A percentile compares a stretch with the other conserved stretches of the same genome.
These are phyloP conservation scores for Nephotettix cincticeps DNA, from an alignment of 1,140 invertebrate genomes.

Conservation along the genomic window DNA sequence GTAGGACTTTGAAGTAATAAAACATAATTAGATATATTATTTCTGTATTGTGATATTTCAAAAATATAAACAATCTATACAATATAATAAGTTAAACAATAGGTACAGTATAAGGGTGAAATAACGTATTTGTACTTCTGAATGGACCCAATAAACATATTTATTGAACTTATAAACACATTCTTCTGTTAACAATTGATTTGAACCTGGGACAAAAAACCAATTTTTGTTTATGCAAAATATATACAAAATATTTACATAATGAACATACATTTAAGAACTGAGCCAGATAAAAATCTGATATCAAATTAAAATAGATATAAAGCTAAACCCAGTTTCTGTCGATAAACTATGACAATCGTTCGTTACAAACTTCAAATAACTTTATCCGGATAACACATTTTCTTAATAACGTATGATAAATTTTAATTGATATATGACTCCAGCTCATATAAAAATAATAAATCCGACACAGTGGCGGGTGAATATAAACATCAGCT, in stretches of 20 bases:
- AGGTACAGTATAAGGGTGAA: not conserved
- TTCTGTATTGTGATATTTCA: no score
- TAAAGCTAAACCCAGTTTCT: constrained; percentile 12
- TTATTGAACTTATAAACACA: constrained; percentile 23
- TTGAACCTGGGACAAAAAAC: constrained; percentile 2
- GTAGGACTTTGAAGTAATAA: no score
- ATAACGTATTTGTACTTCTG: constrained; percentile 5
- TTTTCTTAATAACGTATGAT: not conserved
- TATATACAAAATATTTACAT: constrained; percentile 19
- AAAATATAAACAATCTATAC: no score
- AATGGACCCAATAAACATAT: constrained; percentile 23
- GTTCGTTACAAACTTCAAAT: not conserved
- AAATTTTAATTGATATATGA: constrained; percentile 8
- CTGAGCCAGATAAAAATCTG: constrained; percentile 7
- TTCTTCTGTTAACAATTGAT: constrained; percentile 8
- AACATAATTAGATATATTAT: no score
- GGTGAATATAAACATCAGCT: constrained; percentile 15
- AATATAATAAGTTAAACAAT: no score
- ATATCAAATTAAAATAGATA: not conserved
- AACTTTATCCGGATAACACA: not conserved
- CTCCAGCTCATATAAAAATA: constrained; percentile 10
- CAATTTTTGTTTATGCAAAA: constrained; percentile 19
- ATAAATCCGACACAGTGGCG: constrained; percentile 1
- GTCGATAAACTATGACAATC: not conserved
- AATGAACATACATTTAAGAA: constrained; percentile 9